Evolutionary conservation across 2,113 vertebrate genomes (phyloP), one percentile per base, ranked within the genome.

Genomic region (Melanotaenia duboulayi): DNA sequence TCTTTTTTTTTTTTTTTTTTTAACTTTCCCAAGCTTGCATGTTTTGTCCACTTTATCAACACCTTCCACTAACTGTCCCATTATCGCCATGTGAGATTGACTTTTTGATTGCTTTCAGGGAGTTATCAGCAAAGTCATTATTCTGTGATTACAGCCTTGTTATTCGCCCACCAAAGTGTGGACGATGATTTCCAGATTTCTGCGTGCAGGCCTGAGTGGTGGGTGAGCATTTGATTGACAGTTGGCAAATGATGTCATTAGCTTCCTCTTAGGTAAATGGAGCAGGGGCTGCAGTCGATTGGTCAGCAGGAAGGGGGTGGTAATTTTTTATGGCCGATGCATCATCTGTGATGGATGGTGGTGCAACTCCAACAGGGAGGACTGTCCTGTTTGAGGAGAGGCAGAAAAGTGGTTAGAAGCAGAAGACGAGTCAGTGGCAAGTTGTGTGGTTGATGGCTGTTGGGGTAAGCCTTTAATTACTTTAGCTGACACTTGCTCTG

Each of bases 171-270:
- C 67, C 62, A 59, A 78, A 80, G 62, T 71, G 54, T 63, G 55
- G 54, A 67, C 73, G 37, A 56, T 69, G 44, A 59, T 69, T 66
- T 69, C 67, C 78, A 52, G 54, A 69, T 78, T 67, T 74, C 57
- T 3, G 54, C 24, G 8, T 48, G 54, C 6, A 16, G 32, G 61
- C 65, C 25, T 61, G 72, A 78, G 70, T 81, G 66, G 71, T 17
- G 7, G 81, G 24, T 64, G 60, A 66, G 65, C 57, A 2, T 65
- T 64, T 90, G 89, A 90, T 58, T 74, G 89, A 76, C 87, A 81
- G 84, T 74, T 81, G 76, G 61, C 88, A 84, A 85, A 89, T 75
- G 44, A 90, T 91, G 78, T 84, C 66, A 82, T 79, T 85, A 77
- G 69, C 74, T 65, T 73, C 40, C 63, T 81, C 71, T 75, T 81